These are phyloP conservation scores for Phymatocera aterrima DNA, from an alignment of 2,888 invertebrate genomes.

Conservation along the genomic window DNA sequence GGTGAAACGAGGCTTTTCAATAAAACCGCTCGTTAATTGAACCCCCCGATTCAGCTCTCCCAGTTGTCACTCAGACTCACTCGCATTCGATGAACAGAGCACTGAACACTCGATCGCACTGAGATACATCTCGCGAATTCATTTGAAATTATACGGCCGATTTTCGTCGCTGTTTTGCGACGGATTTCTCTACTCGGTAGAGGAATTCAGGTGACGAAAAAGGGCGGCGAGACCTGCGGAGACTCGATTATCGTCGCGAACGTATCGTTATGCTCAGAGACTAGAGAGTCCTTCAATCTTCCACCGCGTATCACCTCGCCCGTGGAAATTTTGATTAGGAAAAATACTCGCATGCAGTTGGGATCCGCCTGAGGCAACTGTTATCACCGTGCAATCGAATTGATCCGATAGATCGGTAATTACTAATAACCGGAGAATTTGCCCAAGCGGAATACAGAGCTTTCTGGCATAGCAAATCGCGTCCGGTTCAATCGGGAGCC, in stretches of 20 bases:
- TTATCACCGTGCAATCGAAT: not conserved
- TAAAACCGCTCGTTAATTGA: not conserved
- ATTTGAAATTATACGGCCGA: too few relatives aligned
- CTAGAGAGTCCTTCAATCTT: too few relatives aligned
- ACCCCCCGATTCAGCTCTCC: not conserved
- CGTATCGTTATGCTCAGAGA: too few relatives aligned
- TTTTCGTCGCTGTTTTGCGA: too few relatives aligned
- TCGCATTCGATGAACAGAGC: not conserved
- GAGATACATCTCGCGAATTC: too few relatives aligned
- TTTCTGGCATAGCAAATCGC: not conserved
- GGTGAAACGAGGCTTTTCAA: not conserved
- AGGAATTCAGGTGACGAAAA: too few relatives aligned
- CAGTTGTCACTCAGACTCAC: not conserved
- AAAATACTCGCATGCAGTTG: not conserved
- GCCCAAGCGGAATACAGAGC: not conserved
- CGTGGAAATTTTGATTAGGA: not conserved
- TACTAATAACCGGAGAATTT: constrained; percentile 4
- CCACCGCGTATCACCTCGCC: too few relatives aligned
- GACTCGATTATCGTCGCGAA: constrained; percentile 21
- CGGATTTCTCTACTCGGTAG: too few relatives aligned
- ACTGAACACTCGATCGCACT: constrained; percentile 2
- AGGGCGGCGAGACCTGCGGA: constrained; percentile 1
- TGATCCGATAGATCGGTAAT: not conserved
- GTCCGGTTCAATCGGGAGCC: not conserved
- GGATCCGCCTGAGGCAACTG: not conserved